Evolutionary conservation across 2,113 vertebrate species (phyloP).

Genomic region (Ailuropoda melanoleuca): DNA sequence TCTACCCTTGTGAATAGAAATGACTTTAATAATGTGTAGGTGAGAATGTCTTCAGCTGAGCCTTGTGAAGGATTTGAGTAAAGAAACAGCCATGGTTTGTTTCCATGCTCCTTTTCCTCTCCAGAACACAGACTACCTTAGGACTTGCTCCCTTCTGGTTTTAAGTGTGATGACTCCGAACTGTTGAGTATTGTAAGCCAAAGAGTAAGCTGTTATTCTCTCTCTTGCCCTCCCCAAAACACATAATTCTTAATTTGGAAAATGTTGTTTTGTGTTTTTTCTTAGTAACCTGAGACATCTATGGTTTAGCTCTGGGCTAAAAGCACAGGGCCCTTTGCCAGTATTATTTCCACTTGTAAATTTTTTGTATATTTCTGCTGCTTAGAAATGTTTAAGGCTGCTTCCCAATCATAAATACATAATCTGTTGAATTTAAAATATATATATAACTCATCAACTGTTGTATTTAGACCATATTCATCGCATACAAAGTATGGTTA

Average conservation of each 20-base stretch:
- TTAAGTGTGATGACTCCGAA: not conserved
- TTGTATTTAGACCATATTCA: not conserved
- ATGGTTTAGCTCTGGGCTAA: not conserved
- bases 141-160: not conserved
- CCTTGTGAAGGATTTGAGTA: not conserved
- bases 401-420: not conserved
- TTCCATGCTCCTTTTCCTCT: not conserved
- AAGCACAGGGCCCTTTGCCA: not conserved
- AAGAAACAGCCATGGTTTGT: not conserved
- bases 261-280: not conserved
- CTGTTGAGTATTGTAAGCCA: not conserved
- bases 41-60: not conserved
- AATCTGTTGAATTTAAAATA: not conserved
- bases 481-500: not conserved
- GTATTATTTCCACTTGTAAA: not conserved
- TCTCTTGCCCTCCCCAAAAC: not conserved
- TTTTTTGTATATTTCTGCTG: not conserved
- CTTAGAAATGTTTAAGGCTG: not conserved
- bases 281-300: not conserved
- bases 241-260: not conserved
- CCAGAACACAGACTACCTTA: not conserved
- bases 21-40: not conserved
- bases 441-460: not conserved
- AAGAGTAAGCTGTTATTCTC: not conserved
- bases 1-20: not conserved